A percentile compares a stretch with the other conserved stretches of the same genome.
These are phyloP conservation scores for Heliconius melpomene DNA, from an alignment of 1,140 invertebrate species.

Conservation along the genomic window DNA sequence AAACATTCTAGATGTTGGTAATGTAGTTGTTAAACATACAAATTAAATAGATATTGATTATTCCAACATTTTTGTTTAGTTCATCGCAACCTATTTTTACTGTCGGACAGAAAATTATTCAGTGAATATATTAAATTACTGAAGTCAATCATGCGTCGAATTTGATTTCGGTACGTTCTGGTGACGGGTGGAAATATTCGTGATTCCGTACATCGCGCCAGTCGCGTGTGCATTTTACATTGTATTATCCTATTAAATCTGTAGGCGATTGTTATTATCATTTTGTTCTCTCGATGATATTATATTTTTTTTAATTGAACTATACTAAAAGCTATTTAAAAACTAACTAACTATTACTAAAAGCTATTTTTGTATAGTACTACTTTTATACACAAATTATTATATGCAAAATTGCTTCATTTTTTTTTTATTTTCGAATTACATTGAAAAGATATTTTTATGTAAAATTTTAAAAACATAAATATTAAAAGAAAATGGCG, in stretches of 20 bases:
- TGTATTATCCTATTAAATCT: slow-evolving; percentile 25
- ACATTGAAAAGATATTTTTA: no score
- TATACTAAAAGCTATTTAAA: not conserved
- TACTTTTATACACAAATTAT: no score
- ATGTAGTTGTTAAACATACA: not conserved
- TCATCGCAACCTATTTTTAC: slow-evolving; percentile 11
- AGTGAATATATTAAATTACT: slow-evolving; percentile 38
- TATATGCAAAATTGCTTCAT: no score
- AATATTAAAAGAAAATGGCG: no score
- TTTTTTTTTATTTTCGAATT: no score
- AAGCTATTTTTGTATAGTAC: not conserved
- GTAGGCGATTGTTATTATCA: slow-evolving; percentile 4
- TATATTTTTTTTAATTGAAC: not conserved
- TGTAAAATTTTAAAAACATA: no score
- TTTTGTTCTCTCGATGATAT: not conserved
- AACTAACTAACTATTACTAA: no score
- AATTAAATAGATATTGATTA: not conserved
- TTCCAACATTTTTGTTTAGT: slow-evolving; percentile 11
- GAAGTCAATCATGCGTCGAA: slow-evolving; percentile 38
- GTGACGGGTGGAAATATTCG: slow-evolving; percentile 34
- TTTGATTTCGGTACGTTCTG: slow-evolving; percentile 35
- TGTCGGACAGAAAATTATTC: slow-evolving; percentile 20
- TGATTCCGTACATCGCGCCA: slow-evolving; percentile 26
- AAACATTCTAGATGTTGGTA: not conserved
- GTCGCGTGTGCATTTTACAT: slow-evolving; percentile 21